Conservation (phyloP, 2,113 vertebrate species). For the Peromyscus polionotus region DNA sequence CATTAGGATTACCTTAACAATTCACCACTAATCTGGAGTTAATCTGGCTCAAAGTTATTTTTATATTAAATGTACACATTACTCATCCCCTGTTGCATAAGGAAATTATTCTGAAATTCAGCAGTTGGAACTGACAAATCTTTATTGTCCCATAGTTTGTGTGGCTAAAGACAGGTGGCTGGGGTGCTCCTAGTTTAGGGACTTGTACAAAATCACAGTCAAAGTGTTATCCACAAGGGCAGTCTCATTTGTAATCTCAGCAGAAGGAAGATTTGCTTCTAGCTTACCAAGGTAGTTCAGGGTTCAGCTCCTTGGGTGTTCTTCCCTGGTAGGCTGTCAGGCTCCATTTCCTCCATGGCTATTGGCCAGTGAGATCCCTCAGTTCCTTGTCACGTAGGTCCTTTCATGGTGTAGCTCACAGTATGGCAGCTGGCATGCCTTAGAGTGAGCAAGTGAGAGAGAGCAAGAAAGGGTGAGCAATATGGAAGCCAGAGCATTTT, state of each 20-base stretch:
- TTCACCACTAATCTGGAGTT: neutral
- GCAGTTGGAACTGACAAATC: neutral
- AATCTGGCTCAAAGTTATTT: conserved; percentile 27
- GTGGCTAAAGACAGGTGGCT: neutral
- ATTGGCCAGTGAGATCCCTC: neutral
- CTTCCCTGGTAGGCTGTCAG: neutral
- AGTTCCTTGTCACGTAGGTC: neutral
- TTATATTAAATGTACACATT: neutral
- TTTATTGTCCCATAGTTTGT: conserved; percentile 25
- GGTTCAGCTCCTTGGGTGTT: neutral
- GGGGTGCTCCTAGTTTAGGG: neutral
- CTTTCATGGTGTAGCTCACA: neutral
- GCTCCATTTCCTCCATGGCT: neutral
- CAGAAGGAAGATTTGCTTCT: neutral
- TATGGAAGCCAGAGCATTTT: neutral
- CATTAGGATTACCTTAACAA: neutral
- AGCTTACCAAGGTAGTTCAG: neutral
- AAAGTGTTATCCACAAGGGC: neutral
- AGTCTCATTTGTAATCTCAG: neutral
- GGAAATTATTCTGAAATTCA: conserved; percentile 40
- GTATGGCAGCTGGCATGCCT: neutral
- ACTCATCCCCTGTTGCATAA: neutral
- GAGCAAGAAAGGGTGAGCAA: neutral
- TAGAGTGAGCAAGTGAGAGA: conserved; percentile 2
- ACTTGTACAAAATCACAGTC: neutral